Evolutionary conservation across 2,797 vertebrate genomes (phyloP), one percentile per base, ranked within the genome.

Genomic region (Crenuchus spilurus): DNA sequence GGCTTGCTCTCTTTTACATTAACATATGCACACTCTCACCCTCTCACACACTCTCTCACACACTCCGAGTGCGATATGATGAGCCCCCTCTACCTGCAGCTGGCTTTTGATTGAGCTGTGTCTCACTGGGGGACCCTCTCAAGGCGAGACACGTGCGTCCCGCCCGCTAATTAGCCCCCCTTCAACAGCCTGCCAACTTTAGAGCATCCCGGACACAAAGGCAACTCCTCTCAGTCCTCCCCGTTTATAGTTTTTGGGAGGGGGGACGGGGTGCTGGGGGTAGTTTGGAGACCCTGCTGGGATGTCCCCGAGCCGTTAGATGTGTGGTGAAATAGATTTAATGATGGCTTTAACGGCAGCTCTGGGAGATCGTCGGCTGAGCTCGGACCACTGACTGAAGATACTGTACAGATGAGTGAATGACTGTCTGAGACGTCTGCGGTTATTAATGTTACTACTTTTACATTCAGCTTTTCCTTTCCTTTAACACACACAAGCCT

Each of bases 51-150:
- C 72, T 64, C 41, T 35, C 42, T 57, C 83, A 28, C 62, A 77
- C 68, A 67, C 72, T 64, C 44, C 55, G n/a, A 44, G 55, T 42
- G 37, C 30, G 78, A 74, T 79, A 55, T 62, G 46, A 72, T 33
- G 54, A 57, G 35, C 55, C 72, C 66, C 71, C 65, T 77, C 62
- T 87, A 89, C 88, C 86, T 91, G 87, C 90, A 92, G 87, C 87
- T 90, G 90, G 83, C 76, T 74, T 75, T 83, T 90, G 90, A 92
- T 90, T 89, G 87, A 91, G 89, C 84, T 82, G 82, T 78, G 79
- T 74, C 78, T 66, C 81, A 72, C 80, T 84, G 58, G 75, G 89
- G 87, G 86, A 86, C 46, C 76, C 42, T 76, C 84, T 86, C 87
- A 82, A 68, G 79, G 83, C 76, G 76, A 84, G 87, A 85, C 88